Evolutionary conservation across 2,113 vertebrate species (phyloP), one percentile per base, ranked within the genome.

Genomic region (Anoura caudifer): DNA sequence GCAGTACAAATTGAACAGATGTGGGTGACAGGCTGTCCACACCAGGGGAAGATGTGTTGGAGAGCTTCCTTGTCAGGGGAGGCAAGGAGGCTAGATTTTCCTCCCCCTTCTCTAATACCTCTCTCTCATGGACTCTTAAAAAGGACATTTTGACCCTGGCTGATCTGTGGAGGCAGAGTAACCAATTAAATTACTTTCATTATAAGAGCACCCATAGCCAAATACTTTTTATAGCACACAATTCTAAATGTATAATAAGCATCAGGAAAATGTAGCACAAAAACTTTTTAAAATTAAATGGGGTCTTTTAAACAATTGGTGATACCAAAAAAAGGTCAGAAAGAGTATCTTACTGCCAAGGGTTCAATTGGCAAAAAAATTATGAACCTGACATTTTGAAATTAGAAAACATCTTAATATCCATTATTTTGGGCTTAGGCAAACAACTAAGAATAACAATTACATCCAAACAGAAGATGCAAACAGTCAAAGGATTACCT

Each of bases 221-320:
- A 92, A 80, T 72, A 61, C 95, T 96, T 97, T 96, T 97, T 95
- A 93, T 38, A 93, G 47, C 59, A 91, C 54, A 88, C 5, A 41
- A 85, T 73, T 4, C 41, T 87, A 97, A 80, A 90, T 72, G 79
- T 97, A 43, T 91, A 98, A 97, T 65, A 97, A 96, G 95, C 13
- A 92, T 50, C 82, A 93, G 94, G 67, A n/a, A 76, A 97, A 96
- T 96, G 96, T 33, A 97, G 11, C 82, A 52, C 9, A 92, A 95
- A 97, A 95, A 14, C 16, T 82, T 85, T 97, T 97, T 41, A 93
- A 93, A 97, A 96, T 97, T 96, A 95, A 63, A 83, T 79, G 36
- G 95, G 61, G 41, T 97, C 93, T 94, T 94, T 89, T 31, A 98
- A 97, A 96, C 84, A 98, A 95, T 91, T 93, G 84, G 84, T 31